Evolutionary conservation across 2,113 vertebrate genomes (phyloP).

Genomic region (Hylia prasina): DNA sequence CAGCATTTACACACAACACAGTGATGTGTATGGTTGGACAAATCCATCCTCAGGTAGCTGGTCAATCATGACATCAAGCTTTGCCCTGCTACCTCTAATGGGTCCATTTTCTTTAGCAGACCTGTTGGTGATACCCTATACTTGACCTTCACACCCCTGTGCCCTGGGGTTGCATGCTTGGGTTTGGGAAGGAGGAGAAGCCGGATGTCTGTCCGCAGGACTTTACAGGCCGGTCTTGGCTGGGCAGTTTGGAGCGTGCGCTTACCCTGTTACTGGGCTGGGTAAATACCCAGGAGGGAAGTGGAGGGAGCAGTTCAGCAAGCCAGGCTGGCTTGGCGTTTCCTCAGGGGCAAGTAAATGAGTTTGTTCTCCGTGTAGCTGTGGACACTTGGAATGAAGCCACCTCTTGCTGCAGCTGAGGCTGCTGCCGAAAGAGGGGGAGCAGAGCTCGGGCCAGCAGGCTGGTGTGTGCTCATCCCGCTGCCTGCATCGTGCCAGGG

Average conservation of each 20-base stretch:
- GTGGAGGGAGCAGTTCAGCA: background rate
- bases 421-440: background rate
- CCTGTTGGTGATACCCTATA: background rate
- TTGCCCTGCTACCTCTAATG: background rate
- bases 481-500: background rate
- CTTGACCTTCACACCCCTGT: background rate
- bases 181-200: background rate
- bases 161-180: background rate
- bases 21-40: background rate
- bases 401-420: background rate
- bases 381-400: background rate
- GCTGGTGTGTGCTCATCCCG: background rate
- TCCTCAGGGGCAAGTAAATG: background rate
- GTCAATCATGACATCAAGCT: background rate
- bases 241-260: background rate
- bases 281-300: background rate
- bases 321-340: background rate
- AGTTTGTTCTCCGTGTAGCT: background rate
- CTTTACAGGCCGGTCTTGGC: background rate
- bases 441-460: accelerated
- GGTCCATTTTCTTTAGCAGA: background rate
- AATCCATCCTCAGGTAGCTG: too few relatives aligned
- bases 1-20: background rate
- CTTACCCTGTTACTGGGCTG: accelerated
- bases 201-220: accelerated